Percentiles rank a stretch among this genome's conserved stretches.
These are phyloP conservation scores for Semaprochilodus insignis DNA, from an alignment of 2,797 vertebrate genomes.

Conservation along the genomic window DNA sequence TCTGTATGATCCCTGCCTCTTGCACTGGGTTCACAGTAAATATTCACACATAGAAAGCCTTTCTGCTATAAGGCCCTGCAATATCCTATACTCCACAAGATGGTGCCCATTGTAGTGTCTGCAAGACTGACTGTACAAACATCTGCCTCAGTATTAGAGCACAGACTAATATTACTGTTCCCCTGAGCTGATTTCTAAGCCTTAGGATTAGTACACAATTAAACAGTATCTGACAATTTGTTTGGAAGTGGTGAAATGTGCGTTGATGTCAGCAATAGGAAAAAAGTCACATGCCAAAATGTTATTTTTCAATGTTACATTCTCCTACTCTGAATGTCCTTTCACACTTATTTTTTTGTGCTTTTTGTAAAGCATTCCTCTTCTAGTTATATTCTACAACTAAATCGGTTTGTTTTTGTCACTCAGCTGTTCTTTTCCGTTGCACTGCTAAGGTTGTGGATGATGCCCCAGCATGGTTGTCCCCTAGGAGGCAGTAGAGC, in stretches of 20 bases:
- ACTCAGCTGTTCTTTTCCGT: not conserved
- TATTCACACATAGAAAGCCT: not conserved
- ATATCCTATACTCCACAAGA: not conserved
- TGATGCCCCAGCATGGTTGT: not conserved
- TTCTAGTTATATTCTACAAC: not conserved
- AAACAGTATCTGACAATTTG: not conserved
- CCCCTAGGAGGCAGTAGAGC: constrained; percentile 39
- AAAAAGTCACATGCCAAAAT: not conserved
- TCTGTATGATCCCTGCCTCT: not conserved
- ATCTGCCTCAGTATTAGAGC: not conserved
- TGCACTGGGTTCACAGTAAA: not conserved
- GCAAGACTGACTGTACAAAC: not conserved
- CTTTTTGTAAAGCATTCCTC: not conserved
- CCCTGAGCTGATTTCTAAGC: not conserved
- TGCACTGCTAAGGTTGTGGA: not conserved
- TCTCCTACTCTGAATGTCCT: not conserved
- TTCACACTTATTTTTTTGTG: not conserved
- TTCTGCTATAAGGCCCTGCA: not conserved
- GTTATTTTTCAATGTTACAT: not conserved
- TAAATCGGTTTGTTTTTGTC: not conserved
- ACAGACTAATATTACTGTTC: not conserved
- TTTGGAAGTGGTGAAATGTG: not conserved
- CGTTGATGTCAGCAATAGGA: not conserved
- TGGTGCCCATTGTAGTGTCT: not conserved
- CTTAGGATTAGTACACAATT: not conserved